Evolutionary conservation across 1,140 invertebrate species (phyloP).

Genomic region (Ceratosolen solmsi): DNA sequence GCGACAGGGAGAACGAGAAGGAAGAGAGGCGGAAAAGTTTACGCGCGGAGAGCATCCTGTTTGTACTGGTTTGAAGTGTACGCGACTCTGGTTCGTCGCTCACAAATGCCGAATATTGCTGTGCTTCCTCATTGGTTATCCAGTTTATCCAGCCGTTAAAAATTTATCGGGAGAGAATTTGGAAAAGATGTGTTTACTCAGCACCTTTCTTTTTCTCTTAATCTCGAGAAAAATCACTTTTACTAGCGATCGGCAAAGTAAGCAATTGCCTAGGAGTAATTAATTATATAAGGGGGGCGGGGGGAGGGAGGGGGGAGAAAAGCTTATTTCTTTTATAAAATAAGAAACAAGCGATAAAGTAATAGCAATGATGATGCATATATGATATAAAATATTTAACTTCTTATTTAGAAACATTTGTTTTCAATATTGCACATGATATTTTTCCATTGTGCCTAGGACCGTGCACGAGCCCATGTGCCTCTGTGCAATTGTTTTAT

Average conservation of each 20-base stretch:
- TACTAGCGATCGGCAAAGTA: not conserved
- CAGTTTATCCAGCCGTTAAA: not conserved
- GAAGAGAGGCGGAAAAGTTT: conserved; percentile 22
- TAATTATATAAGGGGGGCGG: not conserved
- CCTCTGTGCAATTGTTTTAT: too few relatives aligned
- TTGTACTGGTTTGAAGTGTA: conserved; percentile 27
- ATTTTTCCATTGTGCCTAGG: too few relatives aligned
- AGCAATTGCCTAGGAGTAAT: not conserved
- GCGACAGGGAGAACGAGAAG: not conserved
- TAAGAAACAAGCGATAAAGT: too few relatives aligned
- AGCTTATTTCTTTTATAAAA: too few relatives aligned
- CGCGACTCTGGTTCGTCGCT: not conserved
- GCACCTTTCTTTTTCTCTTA: not conserved
- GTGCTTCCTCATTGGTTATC: not conserved
- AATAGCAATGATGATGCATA: too few relatives aligned
- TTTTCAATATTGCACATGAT: too few relatives aligned
- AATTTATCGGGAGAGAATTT: conserved; percentile 28
- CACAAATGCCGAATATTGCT: not conserved
- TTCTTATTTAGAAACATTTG: too few relatives aligned
- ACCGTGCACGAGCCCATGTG: too few relatives aligned
- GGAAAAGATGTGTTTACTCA: conserved; percentile 17
- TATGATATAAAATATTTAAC: too few relatives aligned
- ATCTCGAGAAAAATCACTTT: not conserved
- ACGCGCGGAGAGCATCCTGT: conserved; percentile 18
- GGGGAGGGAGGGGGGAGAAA: too few relatives aligned